Conservation (phyloP, 2,113 vertebrate species). For the Sinocyclocheilus grahami region DNA sequence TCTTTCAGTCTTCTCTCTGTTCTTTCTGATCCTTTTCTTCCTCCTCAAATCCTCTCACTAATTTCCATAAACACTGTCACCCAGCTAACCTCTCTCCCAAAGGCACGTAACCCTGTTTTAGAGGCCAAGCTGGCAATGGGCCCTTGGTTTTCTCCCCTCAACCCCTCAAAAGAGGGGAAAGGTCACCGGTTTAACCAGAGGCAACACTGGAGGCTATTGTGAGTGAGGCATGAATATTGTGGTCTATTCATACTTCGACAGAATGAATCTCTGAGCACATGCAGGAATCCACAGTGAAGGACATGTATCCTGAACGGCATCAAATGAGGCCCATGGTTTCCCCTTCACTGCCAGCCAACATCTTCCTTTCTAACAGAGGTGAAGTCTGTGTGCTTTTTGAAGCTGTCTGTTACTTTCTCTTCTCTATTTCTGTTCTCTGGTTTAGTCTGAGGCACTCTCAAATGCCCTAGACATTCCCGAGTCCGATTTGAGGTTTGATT, state of each 20-base stretch:
- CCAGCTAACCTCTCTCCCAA: conserved; percentile 36
- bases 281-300: conserved; percentile 14
- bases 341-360: background rate
- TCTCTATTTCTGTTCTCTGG: conserved; percentile 23
- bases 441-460: background rate
- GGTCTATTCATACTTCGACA: conserved; percentile 30
- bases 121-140: conserved; percentile 43
- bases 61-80: conserved; percentile 5
- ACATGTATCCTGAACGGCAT: conserved; percentile 8
- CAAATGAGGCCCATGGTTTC: conserved; percentile 15
- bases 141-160: background rate
- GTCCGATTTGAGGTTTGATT: background rate
- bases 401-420: conserved; percentile 40
- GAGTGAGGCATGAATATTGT: background rate
- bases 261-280: conserved; percentile 24
- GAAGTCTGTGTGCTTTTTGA: conserved; percentile 27
- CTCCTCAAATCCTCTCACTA: conserved; percentile 28
- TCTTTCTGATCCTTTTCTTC: conserved; percentile 48
- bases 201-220: conserved; percentile 29
- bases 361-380: conserved; percentile 1
- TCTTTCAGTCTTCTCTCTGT: conserved; percentile 38
- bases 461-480: conserved; percentile 6
- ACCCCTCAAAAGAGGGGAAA: conserved; percentile 30
- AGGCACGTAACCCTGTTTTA: conserved; percentile 32
- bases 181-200: conserved; percentile 35